These are phyloP conservation scores for Bucco capensis DNA, from an alignment of 2,113 vertebrate species.

Conservation along the genomic window DNA sequence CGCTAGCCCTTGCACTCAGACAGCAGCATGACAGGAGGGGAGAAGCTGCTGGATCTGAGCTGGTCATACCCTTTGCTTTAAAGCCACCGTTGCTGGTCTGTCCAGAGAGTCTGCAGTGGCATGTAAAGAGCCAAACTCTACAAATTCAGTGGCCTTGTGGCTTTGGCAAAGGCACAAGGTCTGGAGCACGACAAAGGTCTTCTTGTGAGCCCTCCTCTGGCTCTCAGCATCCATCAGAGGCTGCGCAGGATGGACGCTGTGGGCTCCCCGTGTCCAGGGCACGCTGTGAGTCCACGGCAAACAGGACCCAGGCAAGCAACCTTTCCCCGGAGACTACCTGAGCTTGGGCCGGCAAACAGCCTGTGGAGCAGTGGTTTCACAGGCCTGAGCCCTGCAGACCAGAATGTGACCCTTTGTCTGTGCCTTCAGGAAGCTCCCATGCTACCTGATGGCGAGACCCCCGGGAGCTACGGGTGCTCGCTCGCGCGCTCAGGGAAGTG, in stretches of 20 bases:
- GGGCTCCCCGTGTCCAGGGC: too few relatives aligned
- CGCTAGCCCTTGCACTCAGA: neutral
- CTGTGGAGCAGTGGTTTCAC: fast-evolving
- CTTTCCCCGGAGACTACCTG: neutral
- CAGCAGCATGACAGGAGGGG: too few relatives aligned
- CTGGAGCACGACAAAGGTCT: fast-evolving
- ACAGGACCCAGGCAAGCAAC: too few relatives aligned
- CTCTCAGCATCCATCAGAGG: too few relatives aligned
- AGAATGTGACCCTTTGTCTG: too few relatives aligned
- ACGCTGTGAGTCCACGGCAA: too few relatives aligned
- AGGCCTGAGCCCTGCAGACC: neutral
- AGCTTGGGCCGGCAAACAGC: fast-evolving
- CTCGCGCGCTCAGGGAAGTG: neutral
- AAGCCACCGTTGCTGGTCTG: fast-evolving
- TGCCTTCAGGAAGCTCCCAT: fast-evolving
- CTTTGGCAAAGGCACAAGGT: neutral
- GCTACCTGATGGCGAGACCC: fast-evolving
- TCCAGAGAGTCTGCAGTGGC: neutral
- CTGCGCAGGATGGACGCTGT: too few relatives aligned
- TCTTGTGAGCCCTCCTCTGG: neutral
- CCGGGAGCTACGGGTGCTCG: neutral
- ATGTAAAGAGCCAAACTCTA: fast-evolving
- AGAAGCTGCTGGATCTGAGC: neutral
- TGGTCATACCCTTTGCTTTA: neutral
- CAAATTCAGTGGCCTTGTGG: neutral